Base-by-base conservation (phyloP, 2,797 vertebrate species). In the Pipistrellus pygmaeus region DNA sequence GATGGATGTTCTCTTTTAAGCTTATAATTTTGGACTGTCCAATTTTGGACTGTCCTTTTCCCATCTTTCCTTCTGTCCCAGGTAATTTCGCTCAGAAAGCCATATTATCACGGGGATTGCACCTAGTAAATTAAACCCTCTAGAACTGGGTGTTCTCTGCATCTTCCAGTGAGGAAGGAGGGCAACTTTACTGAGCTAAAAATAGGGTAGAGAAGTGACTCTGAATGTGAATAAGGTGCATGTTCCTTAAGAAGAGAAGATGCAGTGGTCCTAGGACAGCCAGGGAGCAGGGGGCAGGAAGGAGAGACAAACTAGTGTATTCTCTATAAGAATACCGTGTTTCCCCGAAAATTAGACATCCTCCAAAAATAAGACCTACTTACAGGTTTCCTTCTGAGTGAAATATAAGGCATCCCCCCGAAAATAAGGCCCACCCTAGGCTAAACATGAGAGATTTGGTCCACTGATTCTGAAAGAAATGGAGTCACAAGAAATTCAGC, bases 81-180 rank as follows among this genome's bases (percentile, higher is more conserved):
- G 64, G 84, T 93, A 68, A 95, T 95, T 95, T 93, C 38, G 68
- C 32, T 88, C 55, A 44, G 84, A 84, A 85, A 88, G 46, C 83
- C 46, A 64, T 64, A 25, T 30, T 46, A n/a, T 78, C 72, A 57
- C 20, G 46, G 35, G 11, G 11, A 46, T 11, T 64, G 30, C 72
- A 44, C 21, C 51, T 76, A 41, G 81, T 82, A 85, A 93, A 87
- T 93, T 68, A 95, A 86, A 82, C 71, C n/a, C 71, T 91, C 62
- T 66, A 35, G 84, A 72, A n/a, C 8, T 44, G 48, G 3, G 30
- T 68, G 84, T 91, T 48, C 46, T 66, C 64, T 44, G 14, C 57
- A 32, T 93, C 46, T 95, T 68, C 27, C 23, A 78, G 32, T 73
- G 38, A 73, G 38, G 57, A 20, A 78, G 51, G 55, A 75, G 48